These are phyloP conservation scores for Nyctibius bracteatus DNA, from an alignment of 2,113 vertebrate genomes.

Conservation along the genomic window DNA sequence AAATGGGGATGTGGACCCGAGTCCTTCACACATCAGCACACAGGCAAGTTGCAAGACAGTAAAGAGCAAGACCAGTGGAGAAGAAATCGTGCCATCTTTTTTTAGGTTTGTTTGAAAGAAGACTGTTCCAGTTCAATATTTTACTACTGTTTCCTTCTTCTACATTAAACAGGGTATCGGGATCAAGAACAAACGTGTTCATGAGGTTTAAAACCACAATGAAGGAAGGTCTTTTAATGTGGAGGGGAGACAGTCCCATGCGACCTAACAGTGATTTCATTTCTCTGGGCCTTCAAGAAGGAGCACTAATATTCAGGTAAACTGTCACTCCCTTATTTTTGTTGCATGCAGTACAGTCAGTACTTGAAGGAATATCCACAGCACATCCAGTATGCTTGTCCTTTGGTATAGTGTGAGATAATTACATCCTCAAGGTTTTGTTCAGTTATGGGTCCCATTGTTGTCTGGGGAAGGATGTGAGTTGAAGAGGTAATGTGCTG, in stretches of 20 bases:
- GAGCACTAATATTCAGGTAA: constrained; percentile 90
- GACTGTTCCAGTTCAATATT: background rate
- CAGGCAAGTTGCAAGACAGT: background rate
- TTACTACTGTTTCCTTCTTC: background rate
- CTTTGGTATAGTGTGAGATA: background rate
- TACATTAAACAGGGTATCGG: constrained; percentile 81
- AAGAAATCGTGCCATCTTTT: background rate
- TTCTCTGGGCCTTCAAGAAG: constrained; percentile 89
- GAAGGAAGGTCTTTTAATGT: constrained; percentile 89
- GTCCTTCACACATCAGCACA: background rate
- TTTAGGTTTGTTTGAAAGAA: background rate
- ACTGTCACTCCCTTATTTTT: background rate
- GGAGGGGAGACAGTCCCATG: constrained; percentile 89
- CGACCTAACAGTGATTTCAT: constrained; percentile 90
- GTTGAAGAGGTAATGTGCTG: background rate
- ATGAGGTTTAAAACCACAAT: constrained; percentile 93
- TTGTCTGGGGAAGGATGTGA: background rate
- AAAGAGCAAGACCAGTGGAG: accelerated
- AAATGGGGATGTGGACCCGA: background rate
- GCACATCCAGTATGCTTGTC: background rate
- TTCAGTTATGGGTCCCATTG: background rate
- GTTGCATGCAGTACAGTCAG: background rate
- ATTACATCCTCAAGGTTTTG: background rate
- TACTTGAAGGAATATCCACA: background rate
- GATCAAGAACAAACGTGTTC: constrained; percentile 87